Percentiles rank a stretch among this genome's conserved stretches.
Evolutionary conservation across 2,888 invertebrate species (phyloP).

Genomic region (Archips crataeganus): DNA sequence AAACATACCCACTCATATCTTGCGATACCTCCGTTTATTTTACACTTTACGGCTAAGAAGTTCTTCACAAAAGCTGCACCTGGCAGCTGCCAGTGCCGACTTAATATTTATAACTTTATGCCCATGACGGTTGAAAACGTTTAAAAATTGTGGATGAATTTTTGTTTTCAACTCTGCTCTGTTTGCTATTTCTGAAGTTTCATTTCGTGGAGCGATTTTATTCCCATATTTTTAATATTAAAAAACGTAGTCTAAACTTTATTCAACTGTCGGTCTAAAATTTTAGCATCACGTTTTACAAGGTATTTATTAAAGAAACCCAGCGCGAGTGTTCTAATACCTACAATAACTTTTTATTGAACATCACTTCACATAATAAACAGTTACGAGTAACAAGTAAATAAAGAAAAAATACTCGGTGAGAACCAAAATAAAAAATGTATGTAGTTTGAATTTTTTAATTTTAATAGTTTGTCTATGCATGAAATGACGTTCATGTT

Average conservation of each 20-base stretch:
- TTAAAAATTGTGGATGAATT: constrained; percentile 14
- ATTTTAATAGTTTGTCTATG: too few relatives aligned
- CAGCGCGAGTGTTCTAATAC: too few relatives aligned
- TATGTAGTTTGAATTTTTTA: too few relatives aligned
- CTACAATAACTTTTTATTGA: too few relatives aligned
- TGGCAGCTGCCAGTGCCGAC: constrained; percentile 25
- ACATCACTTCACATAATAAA: too few relatives aligned
- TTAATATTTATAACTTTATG: constrained; percentile 37
- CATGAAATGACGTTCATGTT: too few relatives aligned
- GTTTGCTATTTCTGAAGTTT: constrained; percentile 17
- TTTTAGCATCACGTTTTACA: too few relatives aligned
- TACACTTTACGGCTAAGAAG: constrained; percentile 18
- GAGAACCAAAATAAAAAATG: too few relatives aligned
- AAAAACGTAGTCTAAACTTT: background rate
- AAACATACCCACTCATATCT: background rate
- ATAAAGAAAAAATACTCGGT: too few relatives aligned
- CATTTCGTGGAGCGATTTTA: background rate
- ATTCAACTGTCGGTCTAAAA: background rate
- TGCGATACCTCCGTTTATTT: constrained; percentile 7
- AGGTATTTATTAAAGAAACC: too few relatives aligned
- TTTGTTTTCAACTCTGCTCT: background rate
- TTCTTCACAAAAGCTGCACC: constrained; percentile 5
- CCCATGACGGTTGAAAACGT: constrained; percentile 17
- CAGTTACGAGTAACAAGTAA: too few relatives aligned
- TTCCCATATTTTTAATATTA: background rate